phyloP scores from a whole-genome alignment of 2,888 invertebrate species.

The Adela reaumurella region DNA sequence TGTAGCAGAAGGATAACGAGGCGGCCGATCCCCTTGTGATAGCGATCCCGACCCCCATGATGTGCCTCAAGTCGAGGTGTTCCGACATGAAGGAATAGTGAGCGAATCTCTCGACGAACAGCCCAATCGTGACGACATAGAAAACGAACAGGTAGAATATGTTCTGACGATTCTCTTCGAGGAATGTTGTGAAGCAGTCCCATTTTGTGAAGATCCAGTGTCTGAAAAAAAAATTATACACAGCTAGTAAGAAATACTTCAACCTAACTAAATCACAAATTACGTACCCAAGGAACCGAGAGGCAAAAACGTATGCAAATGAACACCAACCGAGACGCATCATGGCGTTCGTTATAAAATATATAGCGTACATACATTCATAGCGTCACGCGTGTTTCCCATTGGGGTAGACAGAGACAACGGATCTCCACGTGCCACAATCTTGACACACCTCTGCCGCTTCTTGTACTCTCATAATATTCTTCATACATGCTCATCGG shows the following conservation, averaged over 20 bases:
- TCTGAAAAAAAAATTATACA: constrained; percentile 24
- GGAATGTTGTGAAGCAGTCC: constrained; percentile 84
- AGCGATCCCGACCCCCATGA: constrained; percentile 96
- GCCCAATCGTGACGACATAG: constrained; percentile 87
- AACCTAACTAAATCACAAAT: too few relatives aligned
- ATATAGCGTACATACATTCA: too few relatives aligned
- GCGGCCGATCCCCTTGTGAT: constrained; percentile 93
- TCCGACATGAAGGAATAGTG: constrained; percentile 97
- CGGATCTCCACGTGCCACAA: too few relatives aligned
- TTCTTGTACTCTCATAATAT: too few relatives aligned
- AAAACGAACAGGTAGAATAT: constrained; percentile 93
- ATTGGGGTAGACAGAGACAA: too few relatives aligned
- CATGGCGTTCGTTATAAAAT: too few relatives aligned
- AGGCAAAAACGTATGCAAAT: constrained; percentile 87
- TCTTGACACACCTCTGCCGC: too few relatives aligned
- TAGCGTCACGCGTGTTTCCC: too few relatives aligned
- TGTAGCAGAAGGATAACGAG: constrained; percentile 91
- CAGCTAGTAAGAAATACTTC: not conserved
- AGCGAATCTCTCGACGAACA: constrained; percentile 94
- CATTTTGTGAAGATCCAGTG: constrained; percentile 75
- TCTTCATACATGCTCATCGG: too few relatives aligned
- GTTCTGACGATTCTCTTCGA: constrained; percentile 94
- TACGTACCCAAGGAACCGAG: too few relatives aligned
- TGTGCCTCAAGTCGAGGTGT: constrained; percentile 89
- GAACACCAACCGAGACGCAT: too few relatives aligned